Base-by-base conservation (phyloP, 2,113 vertebrate species). In the Pluvialis apricaria region DNA sequence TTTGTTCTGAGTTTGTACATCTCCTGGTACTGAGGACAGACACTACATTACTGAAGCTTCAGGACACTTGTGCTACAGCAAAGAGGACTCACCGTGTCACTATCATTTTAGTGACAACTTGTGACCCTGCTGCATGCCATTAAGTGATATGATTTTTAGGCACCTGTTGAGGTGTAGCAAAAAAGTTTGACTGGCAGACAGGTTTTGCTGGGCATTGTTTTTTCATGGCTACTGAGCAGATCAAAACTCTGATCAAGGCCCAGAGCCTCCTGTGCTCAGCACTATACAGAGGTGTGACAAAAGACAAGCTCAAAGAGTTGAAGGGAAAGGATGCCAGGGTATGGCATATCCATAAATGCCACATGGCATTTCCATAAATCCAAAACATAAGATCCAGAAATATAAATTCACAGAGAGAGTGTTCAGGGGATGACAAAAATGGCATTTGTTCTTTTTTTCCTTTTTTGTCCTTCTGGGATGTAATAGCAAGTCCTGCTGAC, bases 401-500 rank as follows among this genome's bases (percentile, higher is more conserved):
- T 36, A 69, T 16, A 68, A 82, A 86, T 40, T 78, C 31, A 54
- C 8, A 60, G 42, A 82, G 28, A 57, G 19, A 40, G 5, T 11
- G 24, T 47, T 65, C 31, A 66, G 32, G 6, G 54, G 49, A 55
- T 47, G 49, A 36, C 7, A 91, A 47, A 85, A 79, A 15, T 17
- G 0, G 5, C 9, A 25, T 13, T 6, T 31, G 13, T 52, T 68
- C 55, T 66, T 5, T 0, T 14, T 9, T 19, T n/a, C 12, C n/a
- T 68, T 18, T 70, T 29, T 17, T 26, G 79, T 66, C 58, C 5
- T 65, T n/a, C n/a, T 45, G 16, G 16, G 5, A 21, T 40, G 3
- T 62, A 66, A 40, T 82, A 45, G 36, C 36, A 57, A 84, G 68
- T 81, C 5, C 1, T 58, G 13, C 42, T 93, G 44, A 13, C 45